These are phyloP conservation scores for Atherinomorus stipes DNA, from an alignment of 2,113 vertebrate genomes.

Conservation along the genomic window DNA sequence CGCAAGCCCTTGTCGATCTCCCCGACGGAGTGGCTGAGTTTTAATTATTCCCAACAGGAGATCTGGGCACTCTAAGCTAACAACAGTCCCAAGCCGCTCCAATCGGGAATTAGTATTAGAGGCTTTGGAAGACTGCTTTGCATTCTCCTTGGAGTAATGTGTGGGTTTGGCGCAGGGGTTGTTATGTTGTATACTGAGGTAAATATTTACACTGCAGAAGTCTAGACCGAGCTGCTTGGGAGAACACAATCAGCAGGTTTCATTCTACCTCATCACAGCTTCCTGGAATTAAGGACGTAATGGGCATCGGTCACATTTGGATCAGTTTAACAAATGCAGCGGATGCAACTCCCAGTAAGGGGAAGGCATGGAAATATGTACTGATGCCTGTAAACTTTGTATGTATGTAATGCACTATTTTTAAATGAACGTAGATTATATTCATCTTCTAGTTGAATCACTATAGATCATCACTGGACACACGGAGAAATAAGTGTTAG, in stretches of 20 bases:
- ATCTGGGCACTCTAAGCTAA: slow-evolving; percentile 72
- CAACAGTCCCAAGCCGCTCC: slow-evolving; percentile 70
- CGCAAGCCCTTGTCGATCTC: slow-evolving; percentile 54
- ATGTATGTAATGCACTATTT: slow-evolving; percentile 67
- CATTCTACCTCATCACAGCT: slow-evolving; percentile 78
- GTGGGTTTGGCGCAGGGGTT: slow-evolving; percentile 20
- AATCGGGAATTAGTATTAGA: slow-evolving; percentile 73
- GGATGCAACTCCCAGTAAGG: not conserved
- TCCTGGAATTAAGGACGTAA: slow-evolving; percentile 24
- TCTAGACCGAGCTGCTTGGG: slow-evolving; percentile 59
- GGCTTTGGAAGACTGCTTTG: slow-evolving; percentile 71
- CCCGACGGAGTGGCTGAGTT: slow-evolving; percentile 57
- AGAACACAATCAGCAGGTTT: slow-evolving; percentile 55
- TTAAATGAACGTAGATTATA: slow-evolving; percentile 33
- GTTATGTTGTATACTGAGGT: slow-evolving; percentile 51
- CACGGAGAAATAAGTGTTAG: slow-evolving; percentile 1
- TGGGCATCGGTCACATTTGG: slow-evolving; percentile 33
- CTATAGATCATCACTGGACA: slow-evolving; percentile 27
- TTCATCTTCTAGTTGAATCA: slow-evolving; percentile 30
- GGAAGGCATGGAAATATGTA: not conserved
- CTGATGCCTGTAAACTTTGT: slow-evolving; percentile 34
- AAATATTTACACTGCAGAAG: slow-evolving; percentile 73
- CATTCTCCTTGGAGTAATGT: slow-evolving; percentile 50
- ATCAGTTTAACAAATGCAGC: slow-evolving; percentile 9
- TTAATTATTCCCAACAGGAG: slow-evolving; percentile 75